Evolutionary conservation across 2,888 invertebrate species (phyloP), one percentile per base, ranked within the genome.

Genomic region (Podotricha telesiphe): DNA sequence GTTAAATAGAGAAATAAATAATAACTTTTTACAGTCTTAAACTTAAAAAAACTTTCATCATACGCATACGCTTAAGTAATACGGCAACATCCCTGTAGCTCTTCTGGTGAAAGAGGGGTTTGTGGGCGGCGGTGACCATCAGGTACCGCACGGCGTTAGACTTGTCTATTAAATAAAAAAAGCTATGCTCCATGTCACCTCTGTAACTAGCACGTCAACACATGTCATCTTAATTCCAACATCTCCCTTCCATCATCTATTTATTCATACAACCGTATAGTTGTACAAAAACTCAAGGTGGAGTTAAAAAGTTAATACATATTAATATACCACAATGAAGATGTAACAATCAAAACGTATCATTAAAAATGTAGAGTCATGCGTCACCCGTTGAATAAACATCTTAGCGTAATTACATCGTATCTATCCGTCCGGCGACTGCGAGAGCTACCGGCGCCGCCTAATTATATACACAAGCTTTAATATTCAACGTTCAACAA

Each of bases 391-490:
- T 45, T 59, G 59, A 45, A 59, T 50, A 62, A 62, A 62, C 62
- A 62, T 62, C 62, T 62, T 62, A 7, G 19, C 19, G 48, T 62
- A 62, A 62, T 62, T 62, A 48, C 22, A 34, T 17, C 42, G 58
- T 58, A 58, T 66, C 66, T 58, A 66, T 65, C 65, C 28, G 53
- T 65, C 64, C 53, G 53, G 20, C 50, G 47, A 2, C 28, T 6
- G 28, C 28, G 11, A 37, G 53, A 42, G 72, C 67, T 69, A 67
- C 69, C 56, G 67, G 50, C 70, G 68, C 55, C 70, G 22, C 59
- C 19, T 70, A 67, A 70, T 73, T 69, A 74, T 65, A 68, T 68
- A 70, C 65, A 59, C 68, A 61, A 58, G 71, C 15, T 66, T 71
- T 59, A 69, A 66, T 66, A 69, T 71, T 68, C 71, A 68, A 65